Evolutionary conservation across 2,113 vertebrate genomes (phyloP).

Genomic region (Albula glossodonta): DNA sequence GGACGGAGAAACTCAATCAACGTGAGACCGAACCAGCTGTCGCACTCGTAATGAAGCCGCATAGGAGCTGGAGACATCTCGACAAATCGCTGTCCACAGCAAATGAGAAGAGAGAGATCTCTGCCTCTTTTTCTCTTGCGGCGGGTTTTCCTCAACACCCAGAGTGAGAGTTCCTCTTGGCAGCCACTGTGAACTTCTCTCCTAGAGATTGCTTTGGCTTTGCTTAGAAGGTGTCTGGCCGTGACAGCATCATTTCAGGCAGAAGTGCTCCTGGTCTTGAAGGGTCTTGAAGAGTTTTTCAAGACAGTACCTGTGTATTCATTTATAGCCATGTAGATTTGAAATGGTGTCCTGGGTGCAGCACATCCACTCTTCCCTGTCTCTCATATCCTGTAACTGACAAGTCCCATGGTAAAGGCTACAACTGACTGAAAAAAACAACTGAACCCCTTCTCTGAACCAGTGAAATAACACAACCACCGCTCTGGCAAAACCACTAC

Average conservation of each 20-base stretch:
- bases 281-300: not conserved
- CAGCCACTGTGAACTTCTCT: not conserved
- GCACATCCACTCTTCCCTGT: not conserved
- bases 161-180: not conserved
- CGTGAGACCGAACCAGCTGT: not conserved
- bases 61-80: not conserved
- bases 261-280: not conserved
- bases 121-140: not conserved
- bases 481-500: no score
- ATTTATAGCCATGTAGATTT: not conserved
- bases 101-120: not conserved
- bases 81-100: not conserved
- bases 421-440: not conserved
- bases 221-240: not conserved
- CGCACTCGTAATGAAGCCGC: not conserved
- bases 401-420: not conserved
- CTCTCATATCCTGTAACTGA: not conserved
- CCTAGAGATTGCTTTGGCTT: not conserved
- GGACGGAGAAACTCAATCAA: conserved; percentile 16
- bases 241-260: not conserved
- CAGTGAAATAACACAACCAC: not conserved
- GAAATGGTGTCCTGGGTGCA: not conserved
- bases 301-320: no score
- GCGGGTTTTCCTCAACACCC: not conserved
- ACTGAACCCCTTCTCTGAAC: not conserved